A percentile compares a stretch with the other conserved stretches of the same genome.
These are phyloP conservation scores for Phrynocephalus forsythii DNA, from an alignment of 2,797 vertebrate genomes.

Conservation along the genomic window DNA sequence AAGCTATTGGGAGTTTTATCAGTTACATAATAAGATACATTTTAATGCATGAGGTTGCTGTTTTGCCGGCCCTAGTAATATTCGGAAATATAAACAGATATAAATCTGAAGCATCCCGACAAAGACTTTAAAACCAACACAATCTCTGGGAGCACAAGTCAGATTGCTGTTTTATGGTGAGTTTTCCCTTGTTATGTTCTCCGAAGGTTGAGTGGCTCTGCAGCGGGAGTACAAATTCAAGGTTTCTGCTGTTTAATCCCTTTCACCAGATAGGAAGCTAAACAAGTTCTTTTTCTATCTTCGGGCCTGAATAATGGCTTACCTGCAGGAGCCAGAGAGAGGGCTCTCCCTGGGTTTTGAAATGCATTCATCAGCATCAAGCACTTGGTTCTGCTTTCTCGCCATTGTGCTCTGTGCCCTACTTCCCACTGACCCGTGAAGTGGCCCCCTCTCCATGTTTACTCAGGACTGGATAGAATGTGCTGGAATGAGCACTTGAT, in stretches of 20 bases:
- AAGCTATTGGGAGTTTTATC: slow-evolving; percentile 69
- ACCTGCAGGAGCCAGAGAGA: slow-evolving; percentile 38
- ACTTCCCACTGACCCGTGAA: neutral
- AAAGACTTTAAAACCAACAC: slow-evolving; percentile 64
- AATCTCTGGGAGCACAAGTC: slow-evolving; percentile 57
- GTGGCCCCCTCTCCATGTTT: neutral
- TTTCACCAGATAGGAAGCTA: slow-evolving; percentile 54
- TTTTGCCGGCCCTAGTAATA: slow-evolving; percentile 72
- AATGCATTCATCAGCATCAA: slow-evolving; percentile 46
- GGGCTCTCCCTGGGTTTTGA: neutral
- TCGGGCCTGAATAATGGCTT: slow-evolving; percentile 46
- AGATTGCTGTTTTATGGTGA: slow-evolving; percentile 53
- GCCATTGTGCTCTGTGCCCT: neutral
- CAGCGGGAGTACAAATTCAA: slow-evolving; percentile 53
- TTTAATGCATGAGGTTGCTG: slow-evolving; percentile 73
- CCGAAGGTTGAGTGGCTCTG: slow-evolving; percentile 58
- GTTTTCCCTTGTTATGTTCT: slow-evolving; percentile 62
- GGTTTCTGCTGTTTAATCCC: slow-evolving; percentile 62
- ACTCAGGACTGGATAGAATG: neutral
- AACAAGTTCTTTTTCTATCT: slow-evolving; percentile 52
- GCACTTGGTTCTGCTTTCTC: slow-evolving; percentile 12
- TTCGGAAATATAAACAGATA: slow-evolving; percentile 70
- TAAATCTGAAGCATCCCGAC: slow-evolving; percentile 70
- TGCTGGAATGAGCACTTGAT: too few species aligned
- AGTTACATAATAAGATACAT: slow-evolving; percentile 68